A percentile compares a stretch with the other conserved stretches of the same genome.
Evolutionary conservation across 1,140 invertebrate genomes (phyloP).

Genomic region (Nymphalis io): DNA sequence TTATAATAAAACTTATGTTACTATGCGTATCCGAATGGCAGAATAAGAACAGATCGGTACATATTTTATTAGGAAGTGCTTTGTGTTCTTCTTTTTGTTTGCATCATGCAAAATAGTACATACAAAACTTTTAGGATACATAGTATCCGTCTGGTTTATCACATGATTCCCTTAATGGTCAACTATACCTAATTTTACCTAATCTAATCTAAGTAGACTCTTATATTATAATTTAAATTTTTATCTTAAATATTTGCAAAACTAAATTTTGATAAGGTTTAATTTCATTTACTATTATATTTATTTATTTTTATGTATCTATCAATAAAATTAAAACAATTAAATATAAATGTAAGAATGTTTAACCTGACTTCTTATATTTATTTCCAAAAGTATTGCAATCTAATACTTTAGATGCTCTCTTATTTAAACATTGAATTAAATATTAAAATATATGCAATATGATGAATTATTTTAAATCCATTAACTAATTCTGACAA

Average conservation of each 20-base stretch:
- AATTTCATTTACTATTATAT: no score
- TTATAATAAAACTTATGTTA: background rate
- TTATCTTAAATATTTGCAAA: no score
- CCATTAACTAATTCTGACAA: background rate
- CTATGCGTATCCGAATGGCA: conserved; percentile 40
- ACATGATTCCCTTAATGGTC: conserved; percentile 79
- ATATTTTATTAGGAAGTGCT: conserved; percentile 17
- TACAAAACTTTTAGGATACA: conserved; percentile 75
- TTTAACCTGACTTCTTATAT: no score
- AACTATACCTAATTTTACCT: conserved; percentile 38
- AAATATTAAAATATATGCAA: background rate
- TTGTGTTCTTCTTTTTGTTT: conserved; percentile 42
- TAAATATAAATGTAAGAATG: no score
- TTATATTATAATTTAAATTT: background rate
- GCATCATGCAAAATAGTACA: conserved; percentile 84
- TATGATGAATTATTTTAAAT: background rate
- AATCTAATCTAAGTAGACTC: background rate
- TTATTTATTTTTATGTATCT: no score
- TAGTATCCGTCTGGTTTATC: conserved; percentile 75
- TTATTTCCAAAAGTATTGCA: no score
- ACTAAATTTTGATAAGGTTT: no score
- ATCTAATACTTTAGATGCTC: no score
- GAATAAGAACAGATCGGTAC: conserved; percentile 16
- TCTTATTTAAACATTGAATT: background rate
- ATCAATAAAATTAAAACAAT: no score